Evolutionary conservation across 2,797 vertebrate species (phyloP), one percentile per base, ranked within the genome.

Genomic region (Xenentodon cancila): DNA sequence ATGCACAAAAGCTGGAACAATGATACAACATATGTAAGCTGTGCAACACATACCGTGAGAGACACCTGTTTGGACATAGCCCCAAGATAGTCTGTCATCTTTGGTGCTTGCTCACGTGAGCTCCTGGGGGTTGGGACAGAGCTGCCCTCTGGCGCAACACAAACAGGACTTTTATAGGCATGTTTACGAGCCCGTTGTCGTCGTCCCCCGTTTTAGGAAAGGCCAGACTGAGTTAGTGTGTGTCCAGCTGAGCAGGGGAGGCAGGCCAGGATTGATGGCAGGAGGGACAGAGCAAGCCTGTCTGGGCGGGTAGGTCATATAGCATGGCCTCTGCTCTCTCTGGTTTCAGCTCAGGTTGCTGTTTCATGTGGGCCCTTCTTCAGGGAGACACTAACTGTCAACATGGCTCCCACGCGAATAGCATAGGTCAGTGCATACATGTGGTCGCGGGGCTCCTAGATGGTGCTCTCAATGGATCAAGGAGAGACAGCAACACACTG

Each of bases 121-220:
- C 76, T 74, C 66, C 68, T 53, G 21, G 56, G 75, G 80, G 73
- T 16, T 71, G 81, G 79, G 75, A 69, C 79, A 71, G 84, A 77
- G 82, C 76, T 21, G 64, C 59, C 69, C 77, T 80, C 76, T 80
- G 71, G 62, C 78, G 84, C 75, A 85, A 85, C 68, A 77, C 86
- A 88, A 90, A 88, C 87, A 86, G 70, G 88, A 90, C 91, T 91
- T 91, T 91, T 91, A 90, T 89, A 90, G 91, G 77, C 84, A 92
- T 91, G 89, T 89, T 91, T 90, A 91, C 72, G 62, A 89, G 87
- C 52, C 22, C 51, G 54, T 64, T 21, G 53, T 79, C 55, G 56
- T 57, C 60, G 75, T 80, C 71, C 67, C 77, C 80, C 27, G 51
- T 75, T 85, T 88, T 77, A 76, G 86, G 84, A 79, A 40, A 47